A percentile compares a stretch with the other conserved stretches of the same genome.
Conservation (phyloP, 2,888 invertebrate genomes). For the Epirrita christyi region DNA sequence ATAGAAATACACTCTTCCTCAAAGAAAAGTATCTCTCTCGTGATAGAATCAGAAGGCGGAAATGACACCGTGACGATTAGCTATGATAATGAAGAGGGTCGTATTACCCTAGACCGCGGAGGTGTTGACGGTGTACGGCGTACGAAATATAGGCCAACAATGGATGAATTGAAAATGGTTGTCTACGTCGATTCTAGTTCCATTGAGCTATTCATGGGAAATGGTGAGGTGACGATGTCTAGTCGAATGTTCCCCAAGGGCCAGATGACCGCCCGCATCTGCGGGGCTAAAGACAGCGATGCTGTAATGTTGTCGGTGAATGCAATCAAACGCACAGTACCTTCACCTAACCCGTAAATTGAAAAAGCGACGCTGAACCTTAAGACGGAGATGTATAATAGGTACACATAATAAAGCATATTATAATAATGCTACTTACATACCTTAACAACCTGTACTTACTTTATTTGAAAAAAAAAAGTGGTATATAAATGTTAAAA, state of each 20-base stretch:
- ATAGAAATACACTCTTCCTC: constrained; percentile 48
- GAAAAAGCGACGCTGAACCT: background rate
- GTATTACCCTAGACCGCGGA: constrained; percentile 63
- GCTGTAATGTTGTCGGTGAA: constrained; percentile 44
- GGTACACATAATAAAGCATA: too few species aligned
- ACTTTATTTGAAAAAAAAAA: too few species aligned
- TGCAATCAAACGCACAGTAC: constrained; percentile 49
- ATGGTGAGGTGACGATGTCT: constrained; percentile 65
- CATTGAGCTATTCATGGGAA: constrained; percentile 61
- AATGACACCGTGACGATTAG: constrained; percentile 49
- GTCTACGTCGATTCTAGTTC: constrained; percentile 67
- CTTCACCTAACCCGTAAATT: background rate
- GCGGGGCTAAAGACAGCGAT: constrained; percentile 38
- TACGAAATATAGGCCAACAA: constrained; percentile 58
- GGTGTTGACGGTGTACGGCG: constrained; percentile 62
- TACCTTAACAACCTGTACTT: too few species aligned
- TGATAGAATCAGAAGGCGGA: constrained; percentile 49
- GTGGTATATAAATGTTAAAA: too few species aligned
- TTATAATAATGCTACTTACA: too few species aligned
- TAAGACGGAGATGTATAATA: background rate
- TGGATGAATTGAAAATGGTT: constrained; percentile 42
- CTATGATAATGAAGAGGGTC: constrained; percentile 48
- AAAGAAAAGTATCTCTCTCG: constrained; percentile 46
- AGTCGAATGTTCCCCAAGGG: constrained; percentile 62
- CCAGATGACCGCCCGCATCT: constrained; percentile 42